Evolutionary conservation across 2,113 vertebrate genomes (phyloP).

Genomic region (Microtus pennsylvanicus): DNA sequence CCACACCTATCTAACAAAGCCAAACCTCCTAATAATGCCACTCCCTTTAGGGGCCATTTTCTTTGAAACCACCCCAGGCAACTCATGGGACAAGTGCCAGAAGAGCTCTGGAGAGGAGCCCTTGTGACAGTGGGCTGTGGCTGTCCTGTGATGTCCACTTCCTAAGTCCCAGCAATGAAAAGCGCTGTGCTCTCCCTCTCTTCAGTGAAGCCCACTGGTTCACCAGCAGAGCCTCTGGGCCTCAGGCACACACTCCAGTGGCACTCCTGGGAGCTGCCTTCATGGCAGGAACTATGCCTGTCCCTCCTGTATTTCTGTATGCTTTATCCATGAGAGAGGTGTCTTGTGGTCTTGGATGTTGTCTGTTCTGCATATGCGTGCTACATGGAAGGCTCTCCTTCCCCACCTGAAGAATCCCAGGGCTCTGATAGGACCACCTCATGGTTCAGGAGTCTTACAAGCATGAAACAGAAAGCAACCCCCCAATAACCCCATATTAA

Average conservation of each 20-base stretch:
- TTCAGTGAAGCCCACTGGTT: neutral
- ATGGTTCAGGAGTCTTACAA: neutral
- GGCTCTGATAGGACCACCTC: neutral
- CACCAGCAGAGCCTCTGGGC: neutral
- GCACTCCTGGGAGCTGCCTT: neutral
- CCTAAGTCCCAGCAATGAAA: neutral
- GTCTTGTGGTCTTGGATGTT: neutral
- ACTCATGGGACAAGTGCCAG: neutral
- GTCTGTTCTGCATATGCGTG: too few species aligned
- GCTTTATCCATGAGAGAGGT: neutral
- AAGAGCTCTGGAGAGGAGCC: neutral
- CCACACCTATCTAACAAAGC: neutral
- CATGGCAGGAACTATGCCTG: neutral
- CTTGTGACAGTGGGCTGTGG: neutral
- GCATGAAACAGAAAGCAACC: neutral
- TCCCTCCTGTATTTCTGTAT: neutral
- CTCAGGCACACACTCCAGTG: neutral
- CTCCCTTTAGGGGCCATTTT: neutral
- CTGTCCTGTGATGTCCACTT: neutral
- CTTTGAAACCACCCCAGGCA: neutral
- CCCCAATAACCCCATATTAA: neutral
- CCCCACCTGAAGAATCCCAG: neutral
- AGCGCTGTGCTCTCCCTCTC: neutral
- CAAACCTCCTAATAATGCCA: neutral
- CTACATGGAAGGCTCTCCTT: neutral